A percentile compares a stretch with the other conserved stretches of the same genome.
Conservation (phyloP, 1,140 invertebrate genomes). For the Drosophila tsacasi region DNA sequence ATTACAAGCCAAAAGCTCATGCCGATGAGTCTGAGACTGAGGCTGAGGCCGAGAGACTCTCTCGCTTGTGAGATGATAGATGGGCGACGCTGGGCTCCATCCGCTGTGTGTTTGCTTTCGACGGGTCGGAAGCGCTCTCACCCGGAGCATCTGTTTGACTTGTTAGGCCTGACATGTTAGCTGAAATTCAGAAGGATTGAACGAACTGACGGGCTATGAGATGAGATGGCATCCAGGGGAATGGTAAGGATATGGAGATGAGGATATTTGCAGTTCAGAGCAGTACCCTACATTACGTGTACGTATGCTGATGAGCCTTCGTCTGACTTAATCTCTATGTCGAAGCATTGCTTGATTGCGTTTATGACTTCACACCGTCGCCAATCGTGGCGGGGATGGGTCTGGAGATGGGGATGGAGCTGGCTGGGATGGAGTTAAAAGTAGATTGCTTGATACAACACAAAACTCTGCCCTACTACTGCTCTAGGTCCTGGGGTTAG, state of each 20-base stretch:
- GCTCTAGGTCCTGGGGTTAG: slow-evolving; percentile 28
- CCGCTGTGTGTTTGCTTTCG: slow-evolving; percentile 24
- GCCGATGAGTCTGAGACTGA: slow-evolving; percentile 7
- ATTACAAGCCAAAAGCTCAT: slow-evolving; percentile 25
- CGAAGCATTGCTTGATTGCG: slow-evolving; percentile 38
- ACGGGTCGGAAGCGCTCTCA: slow-evolving; percentile 28
- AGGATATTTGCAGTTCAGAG: not conserved
- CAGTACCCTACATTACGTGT: not conserved
- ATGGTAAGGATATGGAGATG: not conserved
- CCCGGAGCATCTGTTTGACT: slow-evolving; percentile 49
- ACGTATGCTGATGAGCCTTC: slow-evolving; percentile 36
- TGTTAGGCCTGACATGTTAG: slow-evolving; percentile 40
- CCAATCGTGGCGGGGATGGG: not conserved
- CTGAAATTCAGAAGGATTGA: slow-evolving; percentile 48
- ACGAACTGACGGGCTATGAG: slow-evolving; percentile 11
- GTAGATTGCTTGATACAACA: slow-evolving; percentile 52
- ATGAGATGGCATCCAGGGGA: not conserved
- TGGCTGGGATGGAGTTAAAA: slow-evolving; percentile 30
- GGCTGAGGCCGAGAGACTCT: slow-evolving; percentile 9
- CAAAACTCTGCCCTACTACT: slow-evolving; percentile 13
- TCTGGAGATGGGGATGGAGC: not conserved
- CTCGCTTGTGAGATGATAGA: slow-evolving; percentile 21
- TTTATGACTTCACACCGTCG: slow-evolving; percentile 33
- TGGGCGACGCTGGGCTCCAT: slow-evolving; percentile 19
- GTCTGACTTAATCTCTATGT: slow-evolving; percentile 48